A percentile compares a stretch with the other conserved stretches of the same genome.
phyloP scores from a whole-genome alignment of 2,113 vertebrate genomes.

The Mustela lutreola region DNA sequence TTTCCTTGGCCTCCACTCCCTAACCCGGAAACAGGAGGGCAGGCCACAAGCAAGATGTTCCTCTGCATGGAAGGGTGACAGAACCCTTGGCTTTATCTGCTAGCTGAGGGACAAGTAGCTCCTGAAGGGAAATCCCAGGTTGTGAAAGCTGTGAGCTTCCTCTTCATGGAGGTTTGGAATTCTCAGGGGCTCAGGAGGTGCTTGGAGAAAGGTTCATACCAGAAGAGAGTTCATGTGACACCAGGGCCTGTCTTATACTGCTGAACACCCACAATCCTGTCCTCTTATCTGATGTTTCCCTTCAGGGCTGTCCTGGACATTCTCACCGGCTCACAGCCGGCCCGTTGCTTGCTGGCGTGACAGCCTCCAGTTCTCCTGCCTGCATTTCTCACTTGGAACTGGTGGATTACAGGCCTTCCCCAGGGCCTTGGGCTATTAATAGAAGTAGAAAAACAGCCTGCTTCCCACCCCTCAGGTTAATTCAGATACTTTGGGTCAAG shows the following conservation, averaged over 20 bases:
- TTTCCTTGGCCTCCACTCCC: not conserved
- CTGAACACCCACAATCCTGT: not conserved
- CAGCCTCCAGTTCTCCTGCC: not conserved
- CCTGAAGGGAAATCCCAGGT: not conserved
- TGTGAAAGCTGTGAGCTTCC: not conserved
- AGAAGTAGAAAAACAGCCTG: not conserved
- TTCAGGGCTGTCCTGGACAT: conserved; percentile 16
- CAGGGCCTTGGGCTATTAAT: not conserved
- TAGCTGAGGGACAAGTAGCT: not conserved
- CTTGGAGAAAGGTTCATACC: not conserved
- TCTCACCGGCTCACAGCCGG: not conserved
- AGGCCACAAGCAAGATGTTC: not conserved
- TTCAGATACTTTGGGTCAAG: not conserved
- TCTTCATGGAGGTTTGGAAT: not conserved
- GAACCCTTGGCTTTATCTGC: not conserved
- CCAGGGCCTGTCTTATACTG: not conserved
- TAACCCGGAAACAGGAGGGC: not conserved
- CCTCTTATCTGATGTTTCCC: conserved; percentile 49
- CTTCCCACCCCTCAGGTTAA: conserved; percentile 29
- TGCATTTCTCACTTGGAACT: not conserved
- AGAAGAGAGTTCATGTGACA: not conserved
- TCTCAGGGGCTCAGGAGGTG: not conserved
- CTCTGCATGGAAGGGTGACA: not conserved
- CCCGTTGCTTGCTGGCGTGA: not conserved
- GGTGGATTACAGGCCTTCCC: not conserved